Base-by-base conservation (phyloP, 2,888 invertebrate species). In the Parelbella ahira region DNA sequence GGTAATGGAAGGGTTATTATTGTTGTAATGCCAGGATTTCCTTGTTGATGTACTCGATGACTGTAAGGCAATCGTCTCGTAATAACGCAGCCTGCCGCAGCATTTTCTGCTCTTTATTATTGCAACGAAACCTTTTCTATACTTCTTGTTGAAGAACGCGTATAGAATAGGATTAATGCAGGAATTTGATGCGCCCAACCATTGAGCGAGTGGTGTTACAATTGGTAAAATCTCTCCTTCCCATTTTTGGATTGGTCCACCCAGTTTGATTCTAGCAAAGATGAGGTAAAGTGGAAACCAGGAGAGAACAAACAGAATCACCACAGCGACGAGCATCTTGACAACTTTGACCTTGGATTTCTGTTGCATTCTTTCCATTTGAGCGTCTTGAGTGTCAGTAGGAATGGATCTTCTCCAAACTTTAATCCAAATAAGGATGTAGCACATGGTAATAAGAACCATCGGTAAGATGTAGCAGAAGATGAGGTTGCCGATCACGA, bases 101-200 rank as follows among this genome's bases (percentile, higher is more conserved):
- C 96, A 96, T 54, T 93, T 92, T 52, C 94, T 90, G 54, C 95
- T 95, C 75, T 94, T 93, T 27, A 96, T 89, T 50, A 97, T 95
- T 8, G 95, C 96, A 24, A 94, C 91, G 73, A 98, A 97, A 2
- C 97, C 97, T 45, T 93, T 91, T 6, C 97, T 89, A 76, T 94
- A 98, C 74, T 97, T 97, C 71, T 95, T 95, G 79, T 97, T 97
- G 83, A 97, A 97, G 83, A 97, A 97, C 1, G 97, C 96, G 75
- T 97, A 97, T 43, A 98, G 89, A 49, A 98, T 93, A 0, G 97
- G 97, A 78, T 98, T 98, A 65, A 97, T 97, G 89, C 97, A 97
- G 9, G 96, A 96, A 77, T 98, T 98, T 8, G 97, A 96, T 0
- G 96, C 93, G 1, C 97, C 97, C 29, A 98, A 86, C 96, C 95